A percentile compares a stretch with the other conserved stretches of the same genome.
These are phyloP conservation scores for Ooceraea biroi DNA, from an alignment of 1,140 invertebrate genomes.

Conservation along the genomic window DNA sequence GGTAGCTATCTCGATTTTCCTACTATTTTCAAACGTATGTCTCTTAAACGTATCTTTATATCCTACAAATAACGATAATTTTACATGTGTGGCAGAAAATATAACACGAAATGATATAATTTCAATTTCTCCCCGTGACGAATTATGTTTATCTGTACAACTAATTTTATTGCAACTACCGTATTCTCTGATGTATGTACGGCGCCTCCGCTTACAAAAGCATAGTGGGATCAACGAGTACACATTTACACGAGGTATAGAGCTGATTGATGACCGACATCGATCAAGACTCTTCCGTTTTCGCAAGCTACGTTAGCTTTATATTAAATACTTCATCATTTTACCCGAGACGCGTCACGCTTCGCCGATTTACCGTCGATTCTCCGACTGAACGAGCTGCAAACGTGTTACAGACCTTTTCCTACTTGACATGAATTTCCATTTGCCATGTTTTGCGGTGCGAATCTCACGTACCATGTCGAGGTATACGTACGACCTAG, in stretches of 20 bases:
- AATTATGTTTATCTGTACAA: not conserved
- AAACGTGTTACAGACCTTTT: slow-evolving; percentile 29
- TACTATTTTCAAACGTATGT: not conserved
- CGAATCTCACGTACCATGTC: not conserved
- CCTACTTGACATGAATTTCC: slow-evolving; percentile 40
- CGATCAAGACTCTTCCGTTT: slow-evolving; percentile 61
- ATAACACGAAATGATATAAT: not conserved
- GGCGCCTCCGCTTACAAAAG: not conserved
- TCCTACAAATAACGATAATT: not conserved
- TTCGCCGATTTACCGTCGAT: slow-evolving; percentile 46
- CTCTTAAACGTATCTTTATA: not conserved
- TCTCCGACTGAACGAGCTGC: not conserved
- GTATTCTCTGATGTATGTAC: not conserved
- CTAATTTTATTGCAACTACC: not conserved
- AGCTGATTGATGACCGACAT: slow-evolving; percentile 70
- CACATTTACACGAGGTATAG: slow-evolving; percentile 46
- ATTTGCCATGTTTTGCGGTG: not conserved
- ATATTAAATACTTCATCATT: slow-evolving; percentile 78
- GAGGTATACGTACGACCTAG: not conserved
- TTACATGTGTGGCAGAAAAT: no score
- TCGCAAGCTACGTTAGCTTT: slow-evolving; percentile 67
- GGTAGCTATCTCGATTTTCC: not conserved
- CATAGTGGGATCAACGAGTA: slow-evolving; percentile 23
- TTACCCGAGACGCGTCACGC: slow-evolving; percentile 58
- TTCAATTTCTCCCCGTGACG: not conserved